Base-by-base conservation (phyloP, 2,888 invertebrate species). In the Eledona agricola region DNA sequence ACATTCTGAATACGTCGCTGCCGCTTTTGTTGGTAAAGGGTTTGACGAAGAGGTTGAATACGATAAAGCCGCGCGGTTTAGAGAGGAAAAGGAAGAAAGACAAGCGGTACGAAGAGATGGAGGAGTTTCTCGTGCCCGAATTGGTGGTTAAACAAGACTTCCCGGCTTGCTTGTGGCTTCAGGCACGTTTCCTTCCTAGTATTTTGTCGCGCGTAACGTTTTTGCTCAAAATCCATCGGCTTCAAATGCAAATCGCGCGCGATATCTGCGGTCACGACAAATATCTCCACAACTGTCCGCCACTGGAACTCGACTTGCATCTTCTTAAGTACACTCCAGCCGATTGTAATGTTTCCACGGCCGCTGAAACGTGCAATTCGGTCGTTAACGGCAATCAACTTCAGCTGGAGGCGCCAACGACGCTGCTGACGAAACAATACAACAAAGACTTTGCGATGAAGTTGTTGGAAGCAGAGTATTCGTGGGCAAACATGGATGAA, bases 41-140 rank as follows among this genome's bases (percentile, higher is more conserved):
- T 31, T 79, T 88, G 4, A 82, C 85, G 0, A 77, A 71, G 4
- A 78, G 81, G 54, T 71, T 84, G 7, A 85, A 87, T 69, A 83
- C 81, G 53, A 77, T 84, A n/a, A 82, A 79, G 59, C 83, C 82
- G n/a, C 74, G 78, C 73, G 70, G 72, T 9, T 49, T 16, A 4
- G 56, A 61, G 55, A 67, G 68, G 42, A 79, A 78, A 61, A 67
- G 76, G 53, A 73, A 75, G 53, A 75, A 74, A 19, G 76, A 77
- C 1, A 73, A 77, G 35, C 58, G 65, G 4, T 79, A 80, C 1
- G 83, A 85, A 28, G 82, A 84, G 7, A 79, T 82, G 52, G 77
- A 79, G 0, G 86, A 90, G 60, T 81, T 88, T 49, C 81, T 97
- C 28, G 83, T 97, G 5, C 95, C 97, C 0, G 98, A 99, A 76